phyloP scores from a whole-genome alignment of 2,888 invertebrate species.

The Agriotes lineatus region DNA sequence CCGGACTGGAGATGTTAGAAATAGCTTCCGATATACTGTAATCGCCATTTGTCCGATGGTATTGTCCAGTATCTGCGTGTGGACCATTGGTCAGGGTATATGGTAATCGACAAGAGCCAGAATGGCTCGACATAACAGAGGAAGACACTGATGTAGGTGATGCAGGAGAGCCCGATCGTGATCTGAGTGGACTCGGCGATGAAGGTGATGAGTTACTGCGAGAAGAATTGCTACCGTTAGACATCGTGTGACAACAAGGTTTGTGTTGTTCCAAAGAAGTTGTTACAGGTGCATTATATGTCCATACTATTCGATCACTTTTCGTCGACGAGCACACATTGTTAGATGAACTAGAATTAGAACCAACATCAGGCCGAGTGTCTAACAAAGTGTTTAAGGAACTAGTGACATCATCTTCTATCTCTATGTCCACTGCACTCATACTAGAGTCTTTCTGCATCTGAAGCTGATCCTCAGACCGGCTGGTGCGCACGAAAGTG shows the following conservation, averaged over 20 bases:
- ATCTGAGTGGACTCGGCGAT: conserved; percentile 79
- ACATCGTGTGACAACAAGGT: conserved; percentile 71
- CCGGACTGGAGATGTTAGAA: conserved; percentile 91
- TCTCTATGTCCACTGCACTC: conserved; percentile 90
- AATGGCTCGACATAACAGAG: conserved; percentile 86
- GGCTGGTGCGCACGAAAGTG: conserved; percentile 84
- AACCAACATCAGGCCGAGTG: conserved; percentile 66
- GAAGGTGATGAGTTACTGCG: conserved; percentile 80
- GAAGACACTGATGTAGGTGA: conserved; percentile 91
- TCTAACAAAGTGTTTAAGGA: conserved; percentile 92
- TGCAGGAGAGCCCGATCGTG: conserved; percentile 71
- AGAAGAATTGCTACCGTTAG: conserved; percentile 72
- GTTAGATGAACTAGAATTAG: conserved; percentile 50
- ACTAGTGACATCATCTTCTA: conserved; percentile 94
- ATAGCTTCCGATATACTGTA: conserved; percentile 88
- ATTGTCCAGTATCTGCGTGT: conserved; percentile 53
- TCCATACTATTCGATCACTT: conserved; percentile 87
- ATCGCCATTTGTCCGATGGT: conserved; percentile 70
- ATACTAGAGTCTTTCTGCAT: conserved; percentile 82
- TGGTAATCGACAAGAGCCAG: conserved; percentile 75
- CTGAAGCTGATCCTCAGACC: conserved; percentile 93
- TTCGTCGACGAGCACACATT: conserved; percentile 64
- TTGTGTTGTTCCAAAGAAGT: conserved; percentile 69
- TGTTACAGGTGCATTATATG: conserved; percentile 89
- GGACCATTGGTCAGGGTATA: conserved; percentile 65